phyloP scores from a whole-genome alignment of 1,140 invertebrate species.

The Phenacoccus solenopsis region DNA sequence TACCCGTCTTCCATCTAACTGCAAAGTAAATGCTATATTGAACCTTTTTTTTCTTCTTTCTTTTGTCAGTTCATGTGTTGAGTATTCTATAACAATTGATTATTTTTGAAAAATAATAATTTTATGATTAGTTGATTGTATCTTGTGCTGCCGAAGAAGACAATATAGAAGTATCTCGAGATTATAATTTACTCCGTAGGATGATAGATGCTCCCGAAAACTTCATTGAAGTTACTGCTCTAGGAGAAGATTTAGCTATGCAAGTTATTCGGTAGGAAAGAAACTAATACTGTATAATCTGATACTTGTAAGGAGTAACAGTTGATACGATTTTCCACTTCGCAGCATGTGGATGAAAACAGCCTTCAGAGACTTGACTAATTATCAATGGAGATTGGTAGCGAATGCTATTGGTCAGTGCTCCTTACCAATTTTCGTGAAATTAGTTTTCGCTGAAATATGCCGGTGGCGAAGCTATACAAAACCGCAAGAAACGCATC shows the following conservation, averaged over 20 bases:
- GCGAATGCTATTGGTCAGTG: slow-evolving; percentile 86
- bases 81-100: too few species aligned
- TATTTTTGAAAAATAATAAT: too few species aligned
- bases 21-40: slow-evolving; percentile 60
- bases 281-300: too few species aligned
- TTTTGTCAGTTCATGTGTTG: too few species aligned
- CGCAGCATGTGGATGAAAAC: slow-evolving; percentile 81
- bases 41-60: too few species aligned
- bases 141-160: slow-evolving; percentile 77
- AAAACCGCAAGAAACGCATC: slow-evolving; percentile 75
- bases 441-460: slow-evolving; percentile 91
- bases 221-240: slow-evolving; percentile 83
- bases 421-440: slow-evolving; percentile 93
- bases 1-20: slow-evolving; percentile 71
- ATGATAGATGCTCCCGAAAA: slow-evolving; percentile 84
- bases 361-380: slow-evolving; percentile 73
- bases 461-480: slow-evolving; percentile 95
- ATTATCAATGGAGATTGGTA: slow-evolving; percentile 90
- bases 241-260: slow-evolving; percentile 85
- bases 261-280: slow-evolving; percentile 66
- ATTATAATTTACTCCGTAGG: slow-evolving; percentile 69
- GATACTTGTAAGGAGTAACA: too few species aligned
- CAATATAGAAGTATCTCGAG: slow-evolving; percentile 70
- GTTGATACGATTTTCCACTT: neutral
- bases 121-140: slow-evolving; percentile 56